Evolutionary conservation across 1,140 invertebrate species (phyloP).

Genomic region (Mercenaria mercenaria): DNA sequence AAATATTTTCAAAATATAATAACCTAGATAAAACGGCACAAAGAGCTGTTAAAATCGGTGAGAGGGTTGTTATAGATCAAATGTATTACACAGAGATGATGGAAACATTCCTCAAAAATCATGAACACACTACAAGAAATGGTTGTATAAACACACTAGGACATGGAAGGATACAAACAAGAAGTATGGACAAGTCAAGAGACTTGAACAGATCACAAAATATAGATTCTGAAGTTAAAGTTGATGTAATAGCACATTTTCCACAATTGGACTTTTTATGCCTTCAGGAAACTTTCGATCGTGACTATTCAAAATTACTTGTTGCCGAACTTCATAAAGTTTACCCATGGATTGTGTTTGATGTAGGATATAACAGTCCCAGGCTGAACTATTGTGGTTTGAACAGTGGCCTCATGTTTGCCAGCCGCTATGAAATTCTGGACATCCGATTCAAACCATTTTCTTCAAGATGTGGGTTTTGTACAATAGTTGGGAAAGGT

Average conservation of each 20-base stretch:
- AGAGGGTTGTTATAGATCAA: slow-evolving; percentile 76
- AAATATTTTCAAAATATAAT: slow-evolving; percentile 77
- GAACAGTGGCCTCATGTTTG: slow-evolving; percentile 85
- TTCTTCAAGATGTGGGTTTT: slow-evolving; percentile 73
- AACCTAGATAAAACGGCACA: slow-evolving; percentile 73
- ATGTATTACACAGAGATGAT: slow-evolving; percentile 36
- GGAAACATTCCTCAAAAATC: background rate
- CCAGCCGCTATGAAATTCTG: slow-evolving; percentile 84
- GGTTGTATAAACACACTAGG: background rate
- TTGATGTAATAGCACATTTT: slow-evolving; percentile 74
- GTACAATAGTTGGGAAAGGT: slow-evolving; percentile 80
- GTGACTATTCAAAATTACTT: slow-evolving; percentile 72
- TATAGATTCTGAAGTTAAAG: slow-evolving; percentile 24
- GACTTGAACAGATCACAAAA: background rate
- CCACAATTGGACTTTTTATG: slow-evolving; percentile 78
- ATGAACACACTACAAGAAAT: background rate
- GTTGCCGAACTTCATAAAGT: slow-evolving; percentile 78
- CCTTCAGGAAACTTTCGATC: slow-evolving; percentile 79
- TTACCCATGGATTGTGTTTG: slow-evolving; percentile 81
- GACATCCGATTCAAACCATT: slow-evolving; percentile 82
- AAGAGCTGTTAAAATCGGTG: slow-evolving; percentile 75
- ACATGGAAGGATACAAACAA: background rate
- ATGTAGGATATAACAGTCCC: slow-evolving; percentile 72
- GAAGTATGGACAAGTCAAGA: background rate
- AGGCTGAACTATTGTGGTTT: slow-evolving; percentile 74